Percentiles rank a stretch among this genome's conserved stretches.
These are phyloP conservation scores for Zosterops pallidus DNA, from an alignment of 2,113 vertebrate genomes.

Conservation along the genomic window DNA sequence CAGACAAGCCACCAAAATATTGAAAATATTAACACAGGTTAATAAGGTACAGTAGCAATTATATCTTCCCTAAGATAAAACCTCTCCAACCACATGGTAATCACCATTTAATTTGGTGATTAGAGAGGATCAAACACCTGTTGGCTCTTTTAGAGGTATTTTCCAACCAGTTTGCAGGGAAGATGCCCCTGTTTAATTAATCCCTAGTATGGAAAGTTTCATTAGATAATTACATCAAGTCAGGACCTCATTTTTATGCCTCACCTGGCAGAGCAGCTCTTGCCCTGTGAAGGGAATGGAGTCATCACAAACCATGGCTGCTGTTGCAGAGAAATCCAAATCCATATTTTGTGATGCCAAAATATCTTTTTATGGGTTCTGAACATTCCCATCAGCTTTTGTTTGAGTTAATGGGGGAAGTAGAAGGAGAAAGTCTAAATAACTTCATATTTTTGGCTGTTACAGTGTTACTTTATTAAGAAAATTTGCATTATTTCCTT, in stretches of 20 bases:
- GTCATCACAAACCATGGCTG: background rate
- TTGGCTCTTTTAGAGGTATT: background rate
- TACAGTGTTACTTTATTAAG: background rate
- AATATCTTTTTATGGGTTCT: background rate
- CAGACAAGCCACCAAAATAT: background rate
- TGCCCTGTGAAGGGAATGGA: background rate
- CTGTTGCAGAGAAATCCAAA: background rate
- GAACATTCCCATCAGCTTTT: background rate
- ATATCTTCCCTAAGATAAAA: background rate
- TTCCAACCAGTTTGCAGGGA: background rate
- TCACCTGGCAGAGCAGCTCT: background rate
- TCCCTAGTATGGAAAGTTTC: background rate
- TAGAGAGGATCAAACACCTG: background rate
- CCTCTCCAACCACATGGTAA: background rate
- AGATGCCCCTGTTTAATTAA: background rate
- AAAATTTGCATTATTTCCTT: background rate
- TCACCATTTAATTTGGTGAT: background rate
- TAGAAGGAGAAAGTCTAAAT: background rate
- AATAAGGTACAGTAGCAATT: background rate
- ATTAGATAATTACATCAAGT: background rate
- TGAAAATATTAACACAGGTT: background rate
- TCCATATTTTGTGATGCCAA: background rate
- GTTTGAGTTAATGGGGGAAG: background rate
- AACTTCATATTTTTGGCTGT: background rate
- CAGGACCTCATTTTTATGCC: slow-evolving; percentile 1